Conservation (phyloP, 2,113 vertebrate genomes). For the Mormyrus iriodes region DNA sequence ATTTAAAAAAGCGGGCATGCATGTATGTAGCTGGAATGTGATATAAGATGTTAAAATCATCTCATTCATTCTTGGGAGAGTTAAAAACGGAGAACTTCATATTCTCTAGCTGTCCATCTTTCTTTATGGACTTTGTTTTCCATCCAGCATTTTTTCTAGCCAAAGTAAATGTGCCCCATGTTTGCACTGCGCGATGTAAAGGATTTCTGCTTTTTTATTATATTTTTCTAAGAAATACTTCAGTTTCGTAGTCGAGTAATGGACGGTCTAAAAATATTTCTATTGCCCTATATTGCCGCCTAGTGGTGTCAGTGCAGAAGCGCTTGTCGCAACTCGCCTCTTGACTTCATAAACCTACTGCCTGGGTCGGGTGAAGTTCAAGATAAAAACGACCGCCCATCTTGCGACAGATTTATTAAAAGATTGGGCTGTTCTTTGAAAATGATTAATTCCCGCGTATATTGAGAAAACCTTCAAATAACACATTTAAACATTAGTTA, state of each 20-base stretch:
- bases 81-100: conserved; percentile 8
- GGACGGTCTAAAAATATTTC: conserved; percentile 16
- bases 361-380: conserved; percentile 15
- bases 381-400: not conserved
- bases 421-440: not conserved
- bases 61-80: conserved; percentile 10
- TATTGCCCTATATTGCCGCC: conserved; percentile 29
- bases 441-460: not conserved
- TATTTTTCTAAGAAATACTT: conserved; percentile 28
- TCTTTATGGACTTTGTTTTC: conserved; percentile 1
- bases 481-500: not conserved
- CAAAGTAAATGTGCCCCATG: conserved; percentile 12
- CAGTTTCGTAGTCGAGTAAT: not conserved
- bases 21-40: not conserved
- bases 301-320: conserved; percentile 12
- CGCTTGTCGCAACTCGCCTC: not conserved
- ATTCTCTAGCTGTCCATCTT: conserved; percentile 4
- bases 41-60: conserved; percentile 10
- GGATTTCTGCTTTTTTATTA: conserved; percentile 25
- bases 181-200: conserved; percentile 10
- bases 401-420: not conserved
- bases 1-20: not conserved
- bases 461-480: not conserved
- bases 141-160: not conserved
- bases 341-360: not conserved